These are phyloP conservation scores for Sweltsa coloradensis DNA, from an alignment of 1,140 invertebrate species.

Conservation along the genomic window DNA sequence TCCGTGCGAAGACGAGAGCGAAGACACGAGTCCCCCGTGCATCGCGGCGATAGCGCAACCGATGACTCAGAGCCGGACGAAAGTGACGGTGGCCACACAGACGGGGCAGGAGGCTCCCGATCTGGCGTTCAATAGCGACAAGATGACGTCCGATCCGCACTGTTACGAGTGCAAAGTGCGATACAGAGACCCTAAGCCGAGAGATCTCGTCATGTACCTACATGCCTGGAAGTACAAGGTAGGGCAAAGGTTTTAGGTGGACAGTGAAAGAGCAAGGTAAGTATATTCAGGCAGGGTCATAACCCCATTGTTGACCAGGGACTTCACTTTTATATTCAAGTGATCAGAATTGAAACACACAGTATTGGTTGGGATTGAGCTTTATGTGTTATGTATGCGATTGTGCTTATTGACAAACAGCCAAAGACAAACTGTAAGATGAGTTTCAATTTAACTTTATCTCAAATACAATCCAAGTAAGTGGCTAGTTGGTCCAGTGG, in stretches of 20 bases:
- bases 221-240: constrained; percentile 87
- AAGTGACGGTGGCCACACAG: constrained; percentile 45
- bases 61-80: constrained; percentile 24
- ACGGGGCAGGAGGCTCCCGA: constrained; percentile 63
- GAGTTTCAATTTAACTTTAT: no score
- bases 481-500: no score
- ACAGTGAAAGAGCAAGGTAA: constrained; percentile 21
- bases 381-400: neutral
- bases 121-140: constrained; percentile 52
- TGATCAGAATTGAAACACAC: neutral
- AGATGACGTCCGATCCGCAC: constrained; percentile 68
- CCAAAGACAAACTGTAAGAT: no score
- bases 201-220: constrained; percentile 88
- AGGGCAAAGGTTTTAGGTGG: constrained; percentile 2
- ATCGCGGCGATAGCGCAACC: constrained; percentile 22
- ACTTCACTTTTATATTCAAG: neutral
- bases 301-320: no score
- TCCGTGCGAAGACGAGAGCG: constrained; percentile 10
- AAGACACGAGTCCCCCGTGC: neutral
- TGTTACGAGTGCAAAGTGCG: constrained; percentile 88
- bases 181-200: constrained; percentile 79
- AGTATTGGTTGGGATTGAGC: neutral
- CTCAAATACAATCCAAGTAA: no score
- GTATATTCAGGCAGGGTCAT: no score
- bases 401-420: constrained; percentile 3